phyloP scores from a whole-genome alignment of 2,797 vertebrate species.

The Oreortyx pictus region DNA sequence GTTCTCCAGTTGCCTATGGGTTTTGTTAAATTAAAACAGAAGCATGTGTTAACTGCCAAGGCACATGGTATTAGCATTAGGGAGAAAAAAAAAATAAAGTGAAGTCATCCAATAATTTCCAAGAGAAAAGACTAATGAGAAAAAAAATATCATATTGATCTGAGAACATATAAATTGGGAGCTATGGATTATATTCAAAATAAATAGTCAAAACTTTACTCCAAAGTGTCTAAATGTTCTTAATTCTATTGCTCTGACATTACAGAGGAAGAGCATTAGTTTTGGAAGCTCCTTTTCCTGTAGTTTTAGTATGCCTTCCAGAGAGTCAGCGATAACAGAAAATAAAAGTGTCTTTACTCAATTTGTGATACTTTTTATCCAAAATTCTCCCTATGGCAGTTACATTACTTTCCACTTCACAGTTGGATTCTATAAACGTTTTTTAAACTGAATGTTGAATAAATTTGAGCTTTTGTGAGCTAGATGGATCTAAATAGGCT shows the following conservation, averaged over 20 bases:
- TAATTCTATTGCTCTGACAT: not conserved
- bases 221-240: not conserved
- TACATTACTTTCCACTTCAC: conserved; percentile 54
- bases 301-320: conserved; percentile 11
- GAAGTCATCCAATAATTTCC: not conserved
- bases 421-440: conserved; percentile 51
- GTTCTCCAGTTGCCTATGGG: not conserved
- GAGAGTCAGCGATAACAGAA: conserved; percentile 29
- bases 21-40: not conserved
- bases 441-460: conserved; percentile 71
- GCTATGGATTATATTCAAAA: not conserved
- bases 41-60: not conserved
- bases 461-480: conserved; percentile 67
- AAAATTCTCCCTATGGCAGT: conserved; percentile 8
- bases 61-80: not conserved
- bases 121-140: not conserved
- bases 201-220: too few relatives aligned
- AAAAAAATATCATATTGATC: not conserved
- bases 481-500: conserved; percentile 43
- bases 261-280: not conserved
- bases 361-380: not conserved
- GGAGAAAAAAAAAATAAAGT: not conserved
- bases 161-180: not conserved
- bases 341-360: conserved; percentile 28
- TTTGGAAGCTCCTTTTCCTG: conserved; percentile 19